phyloP scores from a whole-genome alignment of 2,797 vertebrate species.

The Pagetopsis macropterus region DNA sequence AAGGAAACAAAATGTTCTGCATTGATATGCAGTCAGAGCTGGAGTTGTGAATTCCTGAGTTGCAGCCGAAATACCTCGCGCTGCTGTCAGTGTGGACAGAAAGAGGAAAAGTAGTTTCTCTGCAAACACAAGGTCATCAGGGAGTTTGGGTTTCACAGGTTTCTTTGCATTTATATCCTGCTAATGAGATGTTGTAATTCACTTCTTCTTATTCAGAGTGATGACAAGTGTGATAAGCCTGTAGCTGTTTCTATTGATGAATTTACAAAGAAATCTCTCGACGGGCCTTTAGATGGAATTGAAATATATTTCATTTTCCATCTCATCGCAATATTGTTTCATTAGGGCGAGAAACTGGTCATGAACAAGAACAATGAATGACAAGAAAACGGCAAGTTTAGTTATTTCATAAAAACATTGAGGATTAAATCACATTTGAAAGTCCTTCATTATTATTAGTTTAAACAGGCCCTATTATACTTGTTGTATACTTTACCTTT shows the following conservation, averaged over 20 bases:
- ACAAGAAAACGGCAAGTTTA: too few species aligned
- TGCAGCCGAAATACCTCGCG: constrained; percentile 48
- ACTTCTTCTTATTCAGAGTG: background rate
- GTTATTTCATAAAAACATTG: too few species aligned
- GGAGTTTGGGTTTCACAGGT: constrained; percentile 19
- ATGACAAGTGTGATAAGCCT: constrained; percentile 25
- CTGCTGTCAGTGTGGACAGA: constrained; percentile 35
- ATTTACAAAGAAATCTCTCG: too few species aligned
- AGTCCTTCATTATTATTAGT: too few species aligned
- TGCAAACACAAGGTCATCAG: constrained; percentile 9
- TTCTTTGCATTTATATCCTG: constrained; percentile 1
- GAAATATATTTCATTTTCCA: too few species aligned
- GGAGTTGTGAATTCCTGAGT: constrained; percentile 12
- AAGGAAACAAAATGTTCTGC: constrained; percentile 2
- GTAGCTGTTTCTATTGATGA: constrained; percentile 15
- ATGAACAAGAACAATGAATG: too few species aligned
- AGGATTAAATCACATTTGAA: too few species aligned
- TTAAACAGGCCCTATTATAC: too few species aligned
- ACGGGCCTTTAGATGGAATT: too few species aligned
- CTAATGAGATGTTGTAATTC: constrained; percentile 26
- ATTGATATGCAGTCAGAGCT: constrained; percentile 19
- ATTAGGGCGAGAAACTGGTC: too few species aligned
- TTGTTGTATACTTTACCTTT: too few species aligned
- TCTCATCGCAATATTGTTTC: too few species aligned
- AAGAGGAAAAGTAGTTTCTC: constrained; percentile 19